Evolutionary conservation across 53 echinoderm and acorn worm species (phyloP).

Genomic region (Apostichopus leukothele): DNA sequence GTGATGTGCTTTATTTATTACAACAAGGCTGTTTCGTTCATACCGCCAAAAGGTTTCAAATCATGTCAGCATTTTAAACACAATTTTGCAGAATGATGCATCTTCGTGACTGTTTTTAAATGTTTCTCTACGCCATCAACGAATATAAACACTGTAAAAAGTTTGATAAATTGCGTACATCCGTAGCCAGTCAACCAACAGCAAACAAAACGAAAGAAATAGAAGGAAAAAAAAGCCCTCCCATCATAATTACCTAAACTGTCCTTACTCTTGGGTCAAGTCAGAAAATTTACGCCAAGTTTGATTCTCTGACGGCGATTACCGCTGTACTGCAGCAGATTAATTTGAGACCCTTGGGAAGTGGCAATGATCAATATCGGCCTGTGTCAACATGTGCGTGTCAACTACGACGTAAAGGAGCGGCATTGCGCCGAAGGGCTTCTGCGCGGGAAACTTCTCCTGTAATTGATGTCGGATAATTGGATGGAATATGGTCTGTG

Average conservation of each 20-base stretch:
- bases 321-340: slow-evolving; percentile 43
- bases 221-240: not conserved
- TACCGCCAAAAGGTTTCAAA: not conserved
- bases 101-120: not conserved
- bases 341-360: slow-evolving; percentile 55
- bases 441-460: slow-evolving; percentile 24
- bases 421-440: slow-evolving; percentile 32
- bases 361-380: slow-evolving; percentile 50
- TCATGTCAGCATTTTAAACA: not conserved
- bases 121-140: not conserved
- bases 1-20: not conserved
- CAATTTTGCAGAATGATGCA: not conserved
- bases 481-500: slow-evolving; percentile 53
- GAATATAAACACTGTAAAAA: not conserved
- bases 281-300: slow-evolving; percentile 46
- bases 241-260: slow-evolving; percentile 41
- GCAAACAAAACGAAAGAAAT: not conserved
- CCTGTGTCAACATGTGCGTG: slow-evolving; percentile 53
- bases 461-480: slow-evolving; percentile 53
- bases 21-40: not conserved
- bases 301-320: slow-evolving; percentile 42
- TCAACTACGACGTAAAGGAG: slow-evolving; percentile 45
- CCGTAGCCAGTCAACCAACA: slow-evolving; percentile 29
- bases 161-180: slow-evolving; percentile 27
- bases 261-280: slow-evolving; percentile 40